Base-by-base conservation (phyloP, 2,888 invertebrate genomes). In the Formica aserva region DNA sequence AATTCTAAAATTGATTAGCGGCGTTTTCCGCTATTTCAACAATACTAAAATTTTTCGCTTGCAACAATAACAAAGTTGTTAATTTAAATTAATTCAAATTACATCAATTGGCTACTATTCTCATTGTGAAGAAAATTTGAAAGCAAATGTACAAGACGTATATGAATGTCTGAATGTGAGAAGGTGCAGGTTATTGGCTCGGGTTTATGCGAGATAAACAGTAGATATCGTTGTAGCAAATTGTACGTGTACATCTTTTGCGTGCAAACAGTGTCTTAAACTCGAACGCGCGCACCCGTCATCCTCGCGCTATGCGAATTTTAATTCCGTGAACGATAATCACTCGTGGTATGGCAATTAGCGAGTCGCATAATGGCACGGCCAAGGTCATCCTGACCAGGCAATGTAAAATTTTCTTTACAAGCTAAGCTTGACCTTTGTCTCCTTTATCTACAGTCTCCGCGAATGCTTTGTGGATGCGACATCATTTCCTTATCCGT, bases 311-410 rank as follows among this genome's bases (percentile, higher is more conserved):
- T 63, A 41, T 1, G 57, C 75, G 82, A 82, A 85, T 71, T 83
- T 83, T 71, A 76, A 85, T 83, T 62, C 52, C 41, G 18, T n/a
- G 8, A 71, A 22, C 48, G 32, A 83, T 77, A 26, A 82, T 85
- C 82, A 15, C n/a, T 35, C 38, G 8, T 29, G 41, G 15, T 60
- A 67, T 15, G 35, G 4, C 35, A 77, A 83, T 85, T 86, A 86
- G 18, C 67, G 55, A 41, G 32, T 22, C 45, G 71, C 3, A n/a
- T 60, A 76, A 72, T 52, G 80, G 57, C 85, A 88, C 77, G 85
- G 85, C 83, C 88, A 88, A 88, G 86, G 88, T 48, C 62, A 32
- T 26, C n/a, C 48, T 29, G 5, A 5, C n/a, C 13, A 3, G 1
- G 26, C 4, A 22, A 69, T 13, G 45, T 45, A 63, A 69, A 71